Evolutionary conservation across 2,888 invertebrate species (phyloP), one percentile per base, ranked within the genome.

Genomic region (Hedychridium roseum): DNA sequence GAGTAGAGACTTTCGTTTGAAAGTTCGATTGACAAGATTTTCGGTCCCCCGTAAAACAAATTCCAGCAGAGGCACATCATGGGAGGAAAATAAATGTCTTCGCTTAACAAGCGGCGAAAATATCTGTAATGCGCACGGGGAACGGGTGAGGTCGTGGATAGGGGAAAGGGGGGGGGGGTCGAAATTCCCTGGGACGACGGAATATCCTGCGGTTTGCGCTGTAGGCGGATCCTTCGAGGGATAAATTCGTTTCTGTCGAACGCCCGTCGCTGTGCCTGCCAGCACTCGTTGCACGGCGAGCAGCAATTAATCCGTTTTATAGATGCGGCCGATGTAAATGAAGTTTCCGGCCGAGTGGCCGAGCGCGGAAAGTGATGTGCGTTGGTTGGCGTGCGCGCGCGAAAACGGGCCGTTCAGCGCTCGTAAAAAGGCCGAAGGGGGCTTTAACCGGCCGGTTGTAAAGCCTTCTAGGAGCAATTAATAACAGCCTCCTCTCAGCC

Each of bases 251-350:
- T 49, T 45, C 47, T 50, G 46, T 51, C 54, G 51, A 38, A 47
- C 31, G 47, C 42, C 32, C 46, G 46, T 47, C 39, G 34, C 31
- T 20, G 54, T 41, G 34, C 32, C 38, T 46, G 48, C 45, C 39
- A 23, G 46, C 35, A 45, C 49, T 50, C 42, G 48, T 50, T 51
- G 48, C 46, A 44, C 50, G 26, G 45, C 43, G 38, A 42, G 18
- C 50, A 45, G 60, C 59, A 58, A 68, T 68, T 68, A 65, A 68
- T 66, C 57, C 66, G 46, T 66, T 66, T 66, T 66, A 66, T 58
- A 60, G 68, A 54, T 43, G 55, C 52, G 50, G 56, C 55, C 51
- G 55, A 65, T 64, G 64, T 58, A 60, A 66, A 66, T 66, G 58
- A 58, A 57, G 57, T 54, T 63, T 56, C 48, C 46, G 41, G 34